These are phyloP conservation scores for Remorina albescens DNA, from an alignment of 2,797 vertebrate genomes.

Conservation along the genomic window DNA sequence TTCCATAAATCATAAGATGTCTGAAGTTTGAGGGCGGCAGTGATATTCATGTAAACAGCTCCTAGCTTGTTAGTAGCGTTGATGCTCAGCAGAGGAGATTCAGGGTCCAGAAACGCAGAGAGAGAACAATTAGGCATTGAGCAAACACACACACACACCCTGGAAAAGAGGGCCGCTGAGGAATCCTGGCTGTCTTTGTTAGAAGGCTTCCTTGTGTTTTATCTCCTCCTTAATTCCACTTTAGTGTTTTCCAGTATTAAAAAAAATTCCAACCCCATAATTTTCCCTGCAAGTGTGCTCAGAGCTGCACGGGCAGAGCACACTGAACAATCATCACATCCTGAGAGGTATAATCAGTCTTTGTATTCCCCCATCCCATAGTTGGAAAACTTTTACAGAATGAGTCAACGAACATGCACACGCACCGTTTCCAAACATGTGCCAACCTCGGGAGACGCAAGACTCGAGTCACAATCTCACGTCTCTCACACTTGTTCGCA, in stretches of 20 bases:
- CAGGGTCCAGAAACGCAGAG: constrained; percentile 29
- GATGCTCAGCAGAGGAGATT: constrained; percentile 42
- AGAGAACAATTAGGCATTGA: constrained; percentile 50
- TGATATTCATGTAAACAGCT: constrained; percentile 70
- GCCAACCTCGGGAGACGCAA: constrained; percentile 50
- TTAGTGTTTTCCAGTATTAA: constrained; percentile 65
- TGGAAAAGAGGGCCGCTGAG: constrained; percentile 32
- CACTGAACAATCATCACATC: constrained; percentile 66
- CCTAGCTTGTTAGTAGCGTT: constrained; percentile 55
- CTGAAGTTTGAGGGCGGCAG: constrained; percentile 65
- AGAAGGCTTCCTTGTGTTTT: constrained; percentile 55
- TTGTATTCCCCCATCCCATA: constrained; percentile 52
- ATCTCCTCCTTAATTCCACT: constrained; percentile 58
- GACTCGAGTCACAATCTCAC: constrained; percentile 29
- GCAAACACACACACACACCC: constrained; percentile 40
- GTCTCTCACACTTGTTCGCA: constrained; percentile 64
- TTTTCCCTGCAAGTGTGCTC: constrained; percentile 51
- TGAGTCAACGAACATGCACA: constrained; percentile 20
- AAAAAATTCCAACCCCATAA: constrained; percentile 57
- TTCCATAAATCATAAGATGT: constrained; percentile 73
- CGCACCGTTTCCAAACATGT: constrained; percentile 50
- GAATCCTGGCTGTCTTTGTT: constrained; percentile 41
- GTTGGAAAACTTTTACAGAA: constrained; percentile 49
- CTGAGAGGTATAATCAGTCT: constrained; percentile 66
- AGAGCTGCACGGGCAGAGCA: constrained; percentile 42